These are phyloP conservation scores for Perizoma flavofasciatum DNA, from an alignment of 2,888 invertebrate species.

Conservation along the genomic window DNA sequence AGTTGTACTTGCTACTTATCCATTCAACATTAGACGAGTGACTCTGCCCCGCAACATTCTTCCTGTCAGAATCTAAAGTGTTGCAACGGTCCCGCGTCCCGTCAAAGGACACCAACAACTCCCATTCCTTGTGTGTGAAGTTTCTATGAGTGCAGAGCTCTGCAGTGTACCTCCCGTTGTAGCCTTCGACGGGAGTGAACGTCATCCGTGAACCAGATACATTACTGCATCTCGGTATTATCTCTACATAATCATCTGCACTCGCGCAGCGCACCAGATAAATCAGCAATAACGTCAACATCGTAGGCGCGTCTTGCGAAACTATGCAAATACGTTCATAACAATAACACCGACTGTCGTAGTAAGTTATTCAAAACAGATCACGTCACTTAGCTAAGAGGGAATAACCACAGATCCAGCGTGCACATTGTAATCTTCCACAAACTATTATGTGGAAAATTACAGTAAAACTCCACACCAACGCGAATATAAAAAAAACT, in stretches of 20 bases:
- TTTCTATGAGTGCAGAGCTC: constrained; percentile 51
- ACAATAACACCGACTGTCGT: background rate
- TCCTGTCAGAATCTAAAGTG: constrained; percentile 1
- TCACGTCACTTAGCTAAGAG: no score
- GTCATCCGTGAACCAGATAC: constrained; percentile 30
- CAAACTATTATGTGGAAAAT: no score
- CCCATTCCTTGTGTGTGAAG: constrained; percentile 45
- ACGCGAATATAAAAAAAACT: no score
- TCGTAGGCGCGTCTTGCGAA: constrained; percentile 36
- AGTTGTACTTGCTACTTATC: constrained; percentile 29
- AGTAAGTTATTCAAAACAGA: no score
- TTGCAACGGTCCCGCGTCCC: constrained; percentile 17
- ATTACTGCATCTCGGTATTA: constrained; percentile 45
- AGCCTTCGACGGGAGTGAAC: constrained; percentile 45
- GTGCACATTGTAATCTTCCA: no score
- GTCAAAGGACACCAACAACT: constrained; percentile 39
- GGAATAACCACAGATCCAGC: no score
- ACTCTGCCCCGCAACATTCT: background rate
- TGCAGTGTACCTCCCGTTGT: constrained; percentile 55
- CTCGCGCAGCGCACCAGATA: constrained; percentile 37
- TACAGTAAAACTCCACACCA: no score
- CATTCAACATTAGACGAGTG: constrained; percentile 24
- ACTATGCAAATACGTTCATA: constrained; percentile 41
- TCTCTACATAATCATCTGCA: constrained; percentile 33
- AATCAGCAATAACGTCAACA: constrained; percentile 43